These are phyloP conservation scores for Radopholus similis DNA, from an alignment of 1,140 invertebrate species.

Conservation along the genomic window DNA sequence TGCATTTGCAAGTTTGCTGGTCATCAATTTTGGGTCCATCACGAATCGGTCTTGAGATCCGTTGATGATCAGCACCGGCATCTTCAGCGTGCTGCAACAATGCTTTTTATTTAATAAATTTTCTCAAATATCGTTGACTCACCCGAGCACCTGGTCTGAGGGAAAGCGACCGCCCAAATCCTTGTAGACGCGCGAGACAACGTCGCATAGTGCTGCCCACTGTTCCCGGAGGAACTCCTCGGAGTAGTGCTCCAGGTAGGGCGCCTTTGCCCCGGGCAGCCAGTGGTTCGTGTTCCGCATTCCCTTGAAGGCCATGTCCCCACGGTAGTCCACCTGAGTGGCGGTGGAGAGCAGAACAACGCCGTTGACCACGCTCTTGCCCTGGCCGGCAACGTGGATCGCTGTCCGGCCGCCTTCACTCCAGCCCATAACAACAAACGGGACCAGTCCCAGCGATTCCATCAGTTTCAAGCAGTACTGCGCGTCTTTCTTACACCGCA, in stretches of 20 bases:
- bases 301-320: conserved; percentile 57
- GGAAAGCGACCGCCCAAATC: conserved; percentile 58
- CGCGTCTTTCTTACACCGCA: conserved; percentile 53
- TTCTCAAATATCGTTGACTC: too few species aligned
- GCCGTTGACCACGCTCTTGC: conserved; percentile 34
- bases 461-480: conserved; percentile 48
- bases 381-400: conserved; percentile 51
- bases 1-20: conserved; percentile 40
- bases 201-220: conserved; percentile 58
- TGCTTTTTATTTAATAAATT: too few species aligned
- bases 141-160: conserved; percentile 42
- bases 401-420: conserved; percentile 57
- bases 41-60: conserved; percentile 53
- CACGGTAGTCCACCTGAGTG: conserved; percentile 54
- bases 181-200: conserved; percentile 52
- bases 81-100: conserved; percentile 44
- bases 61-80: conserved; percentile 53
- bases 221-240: conserved; percentile 52
- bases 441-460: conserved; percentile 38
- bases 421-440: conserved; percentile 56
- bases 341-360: conserved; percentile 52
- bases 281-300: conserved; percentile 59
- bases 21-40: conserved; percentile 52
- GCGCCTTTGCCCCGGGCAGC: conserved; percentile 44
- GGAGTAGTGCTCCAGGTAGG: conserved; percentile 53